Evolutionary conservation across 2,888 invertebrate species (phyloP), one percentile per base, ranked within the genome.

Genomic region (Aplocera efformata): DNA sequence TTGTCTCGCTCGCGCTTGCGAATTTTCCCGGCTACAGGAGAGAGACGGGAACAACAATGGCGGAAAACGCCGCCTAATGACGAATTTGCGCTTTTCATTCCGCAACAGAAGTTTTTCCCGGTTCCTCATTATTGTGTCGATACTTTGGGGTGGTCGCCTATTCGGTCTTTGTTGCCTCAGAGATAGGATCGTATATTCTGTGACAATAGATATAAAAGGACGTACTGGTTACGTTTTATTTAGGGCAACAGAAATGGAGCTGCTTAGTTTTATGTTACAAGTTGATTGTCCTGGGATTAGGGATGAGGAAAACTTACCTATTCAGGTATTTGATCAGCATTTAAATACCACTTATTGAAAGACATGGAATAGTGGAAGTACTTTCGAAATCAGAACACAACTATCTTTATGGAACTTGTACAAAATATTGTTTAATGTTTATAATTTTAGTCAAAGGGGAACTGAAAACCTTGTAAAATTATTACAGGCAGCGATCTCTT

Each of bases 31-130:
- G 42, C 22, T 53, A 70, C 52, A 53, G 25, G 69, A 80, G 56
- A 44, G 70, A 68, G 75, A 81, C 54, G 60, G 67, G 53, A 55
- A 68, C 72, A 79, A 85, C 81, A 86, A 85, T 84, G 82, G 79
- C 77, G 84, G 84, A 79, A 84, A 85, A 79, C 84, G 84, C 83
- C 82, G 80, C 81, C 88, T 86, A 88, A 88, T 88, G 88, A 85
- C 88, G 88, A 88, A 88, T 88, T 88, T 88, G 88, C 86, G 88
- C 86, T 88, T 86, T 88, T 88, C 88, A 88, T 86, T 85, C 83
- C 85, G 84, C 83, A 81, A 86, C 86, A 86, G 78, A 86, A 88
- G 85, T 88, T 88, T 88, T 88, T 86, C 86, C 82, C 86, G 84
- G 80, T 82, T 80, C 69, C 78, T 85, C 83, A 82, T 86, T 86